Base-by-base conservation (phyloP, 2,797 vertebrate species). In the Scleropages formosus region DNA sequence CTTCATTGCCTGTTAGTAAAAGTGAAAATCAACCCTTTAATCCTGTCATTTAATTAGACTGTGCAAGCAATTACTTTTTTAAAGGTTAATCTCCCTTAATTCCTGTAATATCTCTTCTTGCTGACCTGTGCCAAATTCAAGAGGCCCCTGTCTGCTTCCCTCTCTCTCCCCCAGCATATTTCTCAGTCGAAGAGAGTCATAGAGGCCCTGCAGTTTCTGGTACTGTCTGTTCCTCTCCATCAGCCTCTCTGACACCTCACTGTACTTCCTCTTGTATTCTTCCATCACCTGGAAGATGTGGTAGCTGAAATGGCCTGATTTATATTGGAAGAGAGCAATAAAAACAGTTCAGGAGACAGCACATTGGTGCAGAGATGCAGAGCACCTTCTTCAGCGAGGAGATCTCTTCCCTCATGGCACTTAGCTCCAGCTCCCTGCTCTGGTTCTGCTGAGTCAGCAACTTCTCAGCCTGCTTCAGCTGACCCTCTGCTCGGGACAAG, bases 221-320 rank as follows among this genome's bases (percentile, higher is more conserved):
- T 96, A 95, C 80, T 95, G 94, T 18, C 93, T 85, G 88, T 95
- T 96, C 80, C 94, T 90, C 80, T 96, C 95, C 92, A 95, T 94
- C 80, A 96, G 91, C 81, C 92, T 92, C 86, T 96, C 95, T 0
- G 94, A 94, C 75, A 96, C 92, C 71, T 96, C 95, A 22, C 89
- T 93, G 89, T 95, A 94, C 86, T 96, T 96, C 78, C 89, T 92
- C 87, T 96, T 96, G 64, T 96, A 96, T 81, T 97, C 95, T 66
- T 96, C 95, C 85, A 95, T 89, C 81, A 95, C 90, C 93, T 96
- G 87, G 71, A 86, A 85, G 79, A 87, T 63, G 27, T 2, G 4
- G 11, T 62, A 31, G 11, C 1, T 69, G 15, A 20, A 31, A 62
- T n/a, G n/a, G n/a, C n/a, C n/a, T 26, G 18, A 63, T n/a, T 11